These are phyloP conservation scores for Lepidocyrtoides sp. DNA, from an alignment of 2,888 invertebrate species.

Conservation along the genomic window DNA sequence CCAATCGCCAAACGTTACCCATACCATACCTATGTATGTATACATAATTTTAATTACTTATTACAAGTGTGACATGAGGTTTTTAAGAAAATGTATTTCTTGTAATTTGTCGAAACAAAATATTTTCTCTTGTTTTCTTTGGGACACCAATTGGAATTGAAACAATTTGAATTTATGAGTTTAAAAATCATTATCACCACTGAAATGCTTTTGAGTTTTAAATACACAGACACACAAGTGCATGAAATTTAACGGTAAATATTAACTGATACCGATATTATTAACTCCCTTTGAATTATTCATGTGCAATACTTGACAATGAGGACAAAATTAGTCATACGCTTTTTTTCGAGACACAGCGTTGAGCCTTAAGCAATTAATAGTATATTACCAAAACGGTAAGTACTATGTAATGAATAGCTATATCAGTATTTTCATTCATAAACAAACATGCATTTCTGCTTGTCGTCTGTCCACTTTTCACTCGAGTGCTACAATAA, in stretches of 20 bases:
- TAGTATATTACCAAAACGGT: not conserved
- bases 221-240: not conserved
- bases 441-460: not conserved
- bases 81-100: no score
- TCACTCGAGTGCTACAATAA: not conserved
- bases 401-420: no score
- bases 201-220: no score
- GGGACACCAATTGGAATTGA: no score
- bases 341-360: conserved; percentile 35
- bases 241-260: not conserved
- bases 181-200: no score
- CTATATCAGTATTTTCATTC: not conserved
- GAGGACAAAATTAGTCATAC: conserved; percentile 26
- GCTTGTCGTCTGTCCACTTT: not conserved
- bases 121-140: no score
- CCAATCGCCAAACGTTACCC: no score
- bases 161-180: no score
- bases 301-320: conserved; percentile 44
- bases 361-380: conserved; percentile 15
- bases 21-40: not conserved
- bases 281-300: conserved; percentile 27
- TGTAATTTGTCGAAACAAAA: no score
- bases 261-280: conserved; percentile 29
- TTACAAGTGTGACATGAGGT: not conserved
- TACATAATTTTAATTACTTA: not conserved